Evolutionary conservation across 2,888 invertebrate genomes (phyloP).

Genomic region (Allacma fusca): DNA sequence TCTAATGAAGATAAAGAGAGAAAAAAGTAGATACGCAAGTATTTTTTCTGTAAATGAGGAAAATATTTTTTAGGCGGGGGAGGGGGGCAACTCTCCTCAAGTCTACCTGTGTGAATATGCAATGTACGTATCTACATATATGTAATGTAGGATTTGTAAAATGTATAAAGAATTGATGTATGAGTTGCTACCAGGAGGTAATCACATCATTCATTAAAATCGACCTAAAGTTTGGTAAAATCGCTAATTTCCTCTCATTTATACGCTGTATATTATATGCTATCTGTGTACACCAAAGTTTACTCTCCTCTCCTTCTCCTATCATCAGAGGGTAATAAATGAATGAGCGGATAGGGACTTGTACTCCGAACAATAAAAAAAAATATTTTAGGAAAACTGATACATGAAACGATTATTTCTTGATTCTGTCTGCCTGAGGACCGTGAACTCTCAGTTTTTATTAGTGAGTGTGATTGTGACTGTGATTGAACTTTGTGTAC

Average conservation of each 20-base stretch:
- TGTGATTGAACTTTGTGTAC: slow-evolving; percentile 3
- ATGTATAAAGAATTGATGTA: not conserved
- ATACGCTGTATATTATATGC: not conserved
- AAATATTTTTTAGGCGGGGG: not conserved
- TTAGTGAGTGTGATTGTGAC: not conserved
- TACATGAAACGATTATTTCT: not conserved
- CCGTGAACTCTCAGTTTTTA: too few relatives aligned
- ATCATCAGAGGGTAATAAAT: not conserved
- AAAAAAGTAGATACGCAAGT: slow-evolving; percentile 12
- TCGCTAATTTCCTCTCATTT: not conserved
- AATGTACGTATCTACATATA: too few relatives aligned
- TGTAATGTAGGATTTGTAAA: not conserved
- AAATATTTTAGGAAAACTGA: not conserved
- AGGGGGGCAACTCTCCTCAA: too few relatives aligned
- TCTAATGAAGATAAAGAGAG: not conserved
- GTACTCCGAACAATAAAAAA: not conserved
- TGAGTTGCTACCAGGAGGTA: slow-evolving; percentile 10
- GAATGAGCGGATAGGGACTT: not conserved
- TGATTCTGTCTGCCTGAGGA: too few relatives aligned
- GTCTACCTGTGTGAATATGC: too few relatives aligned
- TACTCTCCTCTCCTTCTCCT: not conserved
- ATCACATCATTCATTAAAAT: slow-evolving; percentile 34
- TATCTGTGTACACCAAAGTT: not conserved
- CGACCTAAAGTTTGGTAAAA: not conserved
- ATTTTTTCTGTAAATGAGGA: not conserved